Base-by-base conservation (phyloP, 2,888 invertebrate species). In the Crocallis elinguaria region DNA sequence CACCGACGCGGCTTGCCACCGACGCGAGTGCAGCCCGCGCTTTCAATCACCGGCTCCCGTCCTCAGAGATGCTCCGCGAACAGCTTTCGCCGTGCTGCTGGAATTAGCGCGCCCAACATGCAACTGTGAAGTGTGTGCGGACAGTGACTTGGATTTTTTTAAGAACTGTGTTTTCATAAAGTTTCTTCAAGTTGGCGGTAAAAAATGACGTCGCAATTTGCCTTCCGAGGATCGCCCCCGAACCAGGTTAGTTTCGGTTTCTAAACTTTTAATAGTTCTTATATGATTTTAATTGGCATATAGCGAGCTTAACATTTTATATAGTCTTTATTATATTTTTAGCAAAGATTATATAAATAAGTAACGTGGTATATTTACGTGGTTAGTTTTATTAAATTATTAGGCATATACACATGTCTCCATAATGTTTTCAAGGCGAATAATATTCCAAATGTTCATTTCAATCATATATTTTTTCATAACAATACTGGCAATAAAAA, bases 181-280 rank as follows among this genome's bases (percentile, higher is more conserved):
- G 69, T 77, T 82, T 66, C 62, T 69, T 49, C 48, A 48, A 53
- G 53, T 53, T 49, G 33, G 53, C 67, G 77, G 84, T 83, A 81
- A 77, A 84, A 82, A 77, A 92, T 92, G 92, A 92, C 91, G 59
- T 92, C 92, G 64, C 92, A 92, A 73, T 92, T 92, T 69, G 92
- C 92, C 66, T 92, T 91, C 81, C 75, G 92, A 79, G 91, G 92
- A 84, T 92, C 92, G 62, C 92, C 92, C 49, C 92, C 92, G 48
- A 92, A 90, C 69, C 92, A 91, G 92, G 92, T 92, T 84, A 80
- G 77, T 66, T 56, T 54, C 41, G 11, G 16, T 44, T n/a, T 23
- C 11, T 32, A 27, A 50, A 19, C 14, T 44, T 45, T 44, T 17
- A 32, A 12, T 12, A 17, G 32, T 11, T 58, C n/a, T 19, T 48